These are phyloP conservation scores for Caenorhabditis tropicalis DNA, from an alignment of 1,140 invertebrate genomes.

Conservation along the genomic window DNA sequence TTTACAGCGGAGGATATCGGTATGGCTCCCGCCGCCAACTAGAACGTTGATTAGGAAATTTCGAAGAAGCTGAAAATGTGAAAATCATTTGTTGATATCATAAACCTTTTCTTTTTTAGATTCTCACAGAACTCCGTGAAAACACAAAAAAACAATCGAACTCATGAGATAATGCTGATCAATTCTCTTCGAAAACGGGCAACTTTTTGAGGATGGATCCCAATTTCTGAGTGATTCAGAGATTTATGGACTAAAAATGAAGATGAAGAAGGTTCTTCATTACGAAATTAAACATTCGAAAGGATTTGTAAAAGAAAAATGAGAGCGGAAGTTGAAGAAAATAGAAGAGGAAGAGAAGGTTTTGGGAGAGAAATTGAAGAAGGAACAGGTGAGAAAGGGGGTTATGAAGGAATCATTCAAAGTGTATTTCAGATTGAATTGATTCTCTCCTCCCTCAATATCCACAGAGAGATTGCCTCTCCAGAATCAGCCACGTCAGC, in stretches of 20 bases:
- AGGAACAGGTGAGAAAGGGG: background rate
- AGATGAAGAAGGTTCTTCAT: slow-evolving; percentile 1
- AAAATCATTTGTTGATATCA: too few species aligned
- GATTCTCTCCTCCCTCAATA: background rate
- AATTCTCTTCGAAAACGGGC: slow-evolving; percentile 21
- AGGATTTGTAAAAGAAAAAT: slow-evolving; percentile 9
- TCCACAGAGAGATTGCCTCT: background rate
- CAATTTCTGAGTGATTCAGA: background rate
- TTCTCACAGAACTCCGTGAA: background rate
- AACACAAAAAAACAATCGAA: slow-evolving; percentile 12
- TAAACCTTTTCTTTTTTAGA: background rate
- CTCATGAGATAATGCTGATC: slow-evolving; percentile 20
- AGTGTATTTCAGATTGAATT: background rate
- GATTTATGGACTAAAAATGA: background rate
- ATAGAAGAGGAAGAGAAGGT: background rate
- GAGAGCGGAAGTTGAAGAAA: background rate
- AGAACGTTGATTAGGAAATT: slow-evolving; percentile 33
- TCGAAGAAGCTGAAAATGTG: background rate
- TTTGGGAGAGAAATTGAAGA: background rate
- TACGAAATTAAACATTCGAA: slow-evolving; percentile 22
- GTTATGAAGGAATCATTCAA: background rate
- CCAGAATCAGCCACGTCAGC: background rate
- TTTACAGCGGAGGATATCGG: too few species aligned
- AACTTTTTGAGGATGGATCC: background rate
- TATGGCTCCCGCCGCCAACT: slow-evolving; percentile 34